A percentile compares a stretch with the other conserved stretches of the same genome.
Evolutionary conservation across 2,113 vertebrate species (phyloP).

Genomic region (Pelecanus crispus): DNA sequence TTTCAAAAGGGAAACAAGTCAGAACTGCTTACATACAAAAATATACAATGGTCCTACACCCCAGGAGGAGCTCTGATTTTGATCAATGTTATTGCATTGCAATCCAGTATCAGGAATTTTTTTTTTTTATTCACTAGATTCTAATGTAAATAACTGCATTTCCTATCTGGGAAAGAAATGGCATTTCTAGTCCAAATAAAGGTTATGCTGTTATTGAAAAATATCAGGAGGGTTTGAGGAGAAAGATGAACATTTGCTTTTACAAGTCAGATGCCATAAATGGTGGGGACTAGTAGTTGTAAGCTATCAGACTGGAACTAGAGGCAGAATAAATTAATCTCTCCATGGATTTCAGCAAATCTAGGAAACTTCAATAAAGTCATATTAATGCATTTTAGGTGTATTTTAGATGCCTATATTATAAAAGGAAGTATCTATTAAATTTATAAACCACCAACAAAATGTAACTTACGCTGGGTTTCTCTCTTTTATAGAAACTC

Average conservation of each 20-base stretch:
- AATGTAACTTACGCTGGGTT: neutral
- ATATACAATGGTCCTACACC: neutral
- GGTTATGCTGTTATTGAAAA: neutral
- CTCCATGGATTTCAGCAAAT: neutral
- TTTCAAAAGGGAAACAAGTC: conserved; percentile 14
- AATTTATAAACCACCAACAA: neutral
- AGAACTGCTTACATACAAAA: conserved; percentile 21
- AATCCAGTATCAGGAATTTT: neutral
- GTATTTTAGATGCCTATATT: neutral
- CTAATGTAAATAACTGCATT: neutral
- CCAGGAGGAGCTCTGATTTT: conserved; percentile 18
- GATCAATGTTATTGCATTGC: neutral
- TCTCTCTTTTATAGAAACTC: neutral
- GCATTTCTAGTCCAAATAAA: neutral
- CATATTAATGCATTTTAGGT: neutral
- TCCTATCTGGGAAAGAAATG: neutral
- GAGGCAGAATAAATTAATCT: neutral
- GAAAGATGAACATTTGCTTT: neutral
- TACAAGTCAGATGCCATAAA: neutral
- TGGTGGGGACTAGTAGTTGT: neutral
- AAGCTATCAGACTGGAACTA: neutral
- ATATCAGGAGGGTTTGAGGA: neutral
- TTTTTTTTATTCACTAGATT: neutral
- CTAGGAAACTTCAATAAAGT: neutral
- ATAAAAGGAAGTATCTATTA: neutral